Conservation (phyloP, 2,797 vertebrate genomes). For the Chelonia mydas region DNA sequence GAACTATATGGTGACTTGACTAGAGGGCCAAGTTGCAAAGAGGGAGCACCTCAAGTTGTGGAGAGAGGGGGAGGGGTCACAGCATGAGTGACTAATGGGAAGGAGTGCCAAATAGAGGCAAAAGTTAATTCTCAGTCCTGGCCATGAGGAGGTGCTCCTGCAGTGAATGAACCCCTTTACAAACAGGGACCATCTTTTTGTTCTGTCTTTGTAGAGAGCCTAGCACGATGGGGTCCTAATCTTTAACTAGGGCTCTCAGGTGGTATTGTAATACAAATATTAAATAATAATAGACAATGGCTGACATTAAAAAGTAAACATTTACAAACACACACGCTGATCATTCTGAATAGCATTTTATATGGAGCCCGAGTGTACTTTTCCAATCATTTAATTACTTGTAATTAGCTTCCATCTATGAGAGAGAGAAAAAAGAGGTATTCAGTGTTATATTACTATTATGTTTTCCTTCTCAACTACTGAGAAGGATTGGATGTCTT, state of each 20-base stretch:
- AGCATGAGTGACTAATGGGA: not conserved
- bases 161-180: not conserved
- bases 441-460: not conserved
- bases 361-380: not conserved
- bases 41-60: not conserved
- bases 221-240: not conserved
- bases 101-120: too few relatives aligned
- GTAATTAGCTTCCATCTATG: not conserved
- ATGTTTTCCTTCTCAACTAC: not conserved
- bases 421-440: not conserved
- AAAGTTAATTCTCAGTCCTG: not conserved
- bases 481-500: not conserved
- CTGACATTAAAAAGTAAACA: not conserved
- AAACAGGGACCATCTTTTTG: not conserved
- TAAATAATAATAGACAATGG: not conserved
- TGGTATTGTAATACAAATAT: not conserved
- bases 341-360: not conserved
- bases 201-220: not conserved
- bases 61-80: not conserved
- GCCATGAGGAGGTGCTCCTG: not conserved
- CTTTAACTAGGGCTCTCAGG: not conserved
- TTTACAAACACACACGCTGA: not conserved
- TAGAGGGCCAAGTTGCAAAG: not conserved
- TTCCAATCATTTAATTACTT: not conserved
- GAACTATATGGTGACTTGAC: too few relatives aligned